Base-by-base conservation (phyloP, 2,113 vertebrate species). In the Hepsetus odoe region DNA sequence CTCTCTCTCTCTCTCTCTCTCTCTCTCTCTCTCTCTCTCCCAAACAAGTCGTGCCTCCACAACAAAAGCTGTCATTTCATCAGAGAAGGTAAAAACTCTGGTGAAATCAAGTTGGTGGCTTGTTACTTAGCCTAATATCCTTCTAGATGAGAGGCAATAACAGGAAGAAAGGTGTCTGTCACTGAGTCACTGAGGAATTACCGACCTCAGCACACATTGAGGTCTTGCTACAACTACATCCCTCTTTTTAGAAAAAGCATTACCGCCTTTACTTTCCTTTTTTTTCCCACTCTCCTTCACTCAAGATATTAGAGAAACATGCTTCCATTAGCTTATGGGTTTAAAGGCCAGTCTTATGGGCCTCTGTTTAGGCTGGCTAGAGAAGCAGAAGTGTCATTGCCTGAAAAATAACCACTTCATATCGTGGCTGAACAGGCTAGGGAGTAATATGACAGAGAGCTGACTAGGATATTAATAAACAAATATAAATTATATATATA, bases 91-190 rank as follows among this genome's bases (percentile, higher is more conserved):
- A 90, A 91, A 91, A 86, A 86, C 76, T 80, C 77, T 83, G 86
- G 79, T 10, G 51, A 83, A 91, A 91, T 91, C 86, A 86, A 91
- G 88, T 92, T 83, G 72, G 83, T 46, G 59, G 88, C 84, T 86
- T 87, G 88, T 90, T 90, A 88, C 89, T 91, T 86, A 90, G 76
- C 79, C 87, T 87, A 86, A 88, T 92, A 88, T 86, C 74, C 24
- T 77, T 65, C 83, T 83, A 85, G 86, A 89, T 85, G 83, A 88
- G 83, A 85, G 85, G 90, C 87, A 92, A 90, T 91, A 90, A 88
- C 87, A 82, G 85, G 82, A 30, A 84, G 82, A 85, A 80, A 83
- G 83, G 80, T 79, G 74, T 87, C 86, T 88, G 58, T 32, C 72
- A n/a, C n/a, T 89, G 59, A 89, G 87, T 86, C 88, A 89, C 86